Conservation (phyloP, 2,888 invertebrate genomes). For the Erynnis tages region DNA sequence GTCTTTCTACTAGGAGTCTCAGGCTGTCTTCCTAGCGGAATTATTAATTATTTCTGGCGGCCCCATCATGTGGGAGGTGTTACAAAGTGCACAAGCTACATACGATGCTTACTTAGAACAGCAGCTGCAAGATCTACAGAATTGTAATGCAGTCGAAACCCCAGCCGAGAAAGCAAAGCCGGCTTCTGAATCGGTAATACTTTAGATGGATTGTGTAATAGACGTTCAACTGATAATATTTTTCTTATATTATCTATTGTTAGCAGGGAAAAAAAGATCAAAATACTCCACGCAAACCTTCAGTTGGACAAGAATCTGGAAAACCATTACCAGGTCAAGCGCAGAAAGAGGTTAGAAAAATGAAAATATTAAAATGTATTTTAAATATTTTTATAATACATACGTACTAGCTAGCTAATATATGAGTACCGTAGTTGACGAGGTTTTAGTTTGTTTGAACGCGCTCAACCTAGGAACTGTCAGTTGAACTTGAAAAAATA, state of each 20-base stretch:
- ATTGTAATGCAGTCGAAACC: slow-evolving; percentile 48
- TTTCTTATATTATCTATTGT: not conserved
- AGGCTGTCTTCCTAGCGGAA: slow-evolving; percentile 60
- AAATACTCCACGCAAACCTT: slow-evolving; percentile 23
- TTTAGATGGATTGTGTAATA: no score
- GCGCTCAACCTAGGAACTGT: no score
- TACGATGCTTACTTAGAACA: slow-evolving; percentile 51
- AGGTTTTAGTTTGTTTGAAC: no score
- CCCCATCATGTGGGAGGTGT: slow-evolving; percentile 61
- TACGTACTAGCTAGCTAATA: no score
- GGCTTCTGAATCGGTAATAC: slow-evolving; percentile 27
- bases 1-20: slow-evolving; percentile 49
- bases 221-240: no score
- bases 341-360: slow-evolving; percentile 42
- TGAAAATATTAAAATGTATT: not conserved
- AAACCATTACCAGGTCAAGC: slow-evolving; percentile 37
- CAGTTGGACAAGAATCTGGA: slow-evolving; percentile 20
- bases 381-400: no score
- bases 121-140: slow-evolving; percentile 48
- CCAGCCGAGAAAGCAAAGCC: slow-evolving; percentile 32
- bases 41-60: slow-evolving; percentile 61
- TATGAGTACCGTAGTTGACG: no score
- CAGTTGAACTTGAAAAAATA: no score
- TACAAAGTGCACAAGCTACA: slow-evolving; percentile 45
- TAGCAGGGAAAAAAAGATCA: slow-evolving; percentile 41